phyloP scores from a whole-genome alignment of 2,797 vertebrate genomes.

The Tympanoctomys barrerae region DNA sequence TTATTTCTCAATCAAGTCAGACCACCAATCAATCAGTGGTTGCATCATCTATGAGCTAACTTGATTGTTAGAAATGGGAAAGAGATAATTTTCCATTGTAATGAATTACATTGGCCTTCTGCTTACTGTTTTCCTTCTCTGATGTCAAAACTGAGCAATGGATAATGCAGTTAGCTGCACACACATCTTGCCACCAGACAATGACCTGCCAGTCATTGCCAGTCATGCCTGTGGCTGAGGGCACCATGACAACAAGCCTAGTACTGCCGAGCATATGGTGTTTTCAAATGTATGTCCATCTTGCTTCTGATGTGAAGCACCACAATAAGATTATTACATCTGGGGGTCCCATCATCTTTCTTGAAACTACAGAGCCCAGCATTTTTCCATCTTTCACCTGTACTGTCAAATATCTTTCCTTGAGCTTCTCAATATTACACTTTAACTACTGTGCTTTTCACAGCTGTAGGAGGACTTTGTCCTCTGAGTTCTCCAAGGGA shows the following conservation, averaged over 20 bases:
- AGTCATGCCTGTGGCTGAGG: neutral
- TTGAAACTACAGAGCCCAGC: neutral
- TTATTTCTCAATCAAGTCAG: neutral
- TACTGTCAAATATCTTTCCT: neutral
- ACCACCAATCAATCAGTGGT: neutral
- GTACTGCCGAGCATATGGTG: neutral
- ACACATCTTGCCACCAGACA: neutral
- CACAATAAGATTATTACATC: neutral
- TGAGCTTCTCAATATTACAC: neutral
- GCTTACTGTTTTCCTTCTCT: neutral
- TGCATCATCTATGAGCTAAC: neutral
- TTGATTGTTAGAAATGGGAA: neutral
- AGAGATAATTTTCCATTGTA: neutral
- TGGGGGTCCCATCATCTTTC: neutral
- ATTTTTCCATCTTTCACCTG: neutral
- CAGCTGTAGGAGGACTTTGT: neutral
- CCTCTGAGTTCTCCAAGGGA: fast-evolving
- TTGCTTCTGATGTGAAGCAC: neutral
- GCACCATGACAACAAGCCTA: no score
- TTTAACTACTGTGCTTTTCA: neutral
- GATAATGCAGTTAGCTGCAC: neutral
- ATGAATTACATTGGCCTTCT: neutral
- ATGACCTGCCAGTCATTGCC: neutral
- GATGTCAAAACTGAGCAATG: neutral
- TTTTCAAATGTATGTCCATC: neutral